Evolutionary conservation across 1,140 invertebrate genomes (phyloP).

Genomic region (Kradibia gibbosae): DNA sequence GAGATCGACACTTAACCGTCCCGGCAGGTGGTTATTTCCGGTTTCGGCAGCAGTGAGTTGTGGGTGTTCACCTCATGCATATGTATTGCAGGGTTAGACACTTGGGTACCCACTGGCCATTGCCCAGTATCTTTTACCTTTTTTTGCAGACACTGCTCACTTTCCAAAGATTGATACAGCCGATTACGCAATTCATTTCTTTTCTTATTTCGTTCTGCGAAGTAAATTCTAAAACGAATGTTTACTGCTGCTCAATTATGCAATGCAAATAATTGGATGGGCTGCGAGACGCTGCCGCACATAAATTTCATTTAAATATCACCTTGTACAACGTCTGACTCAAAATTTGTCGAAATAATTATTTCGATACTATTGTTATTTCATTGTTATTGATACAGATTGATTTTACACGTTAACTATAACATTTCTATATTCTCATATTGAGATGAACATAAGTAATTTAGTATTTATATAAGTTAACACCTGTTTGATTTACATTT

Average conservation of each 20-base stretch:
- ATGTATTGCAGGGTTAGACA: constrained; percentile 57
- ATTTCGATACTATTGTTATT: too few relatives aligned
- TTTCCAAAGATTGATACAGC: constrained; percentile 55
- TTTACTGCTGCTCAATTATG: constrained; percentile 25
- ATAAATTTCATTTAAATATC: constrained; percentile 45
- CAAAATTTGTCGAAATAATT: not conserved
- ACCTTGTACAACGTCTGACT: not conserved
- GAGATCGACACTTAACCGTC: not conserved
- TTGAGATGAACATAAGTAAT: too few relatives aligned
- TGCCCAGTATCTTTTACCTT: constrained; percentile 61
- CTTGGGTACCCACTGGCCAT: constrained; percentile 60
- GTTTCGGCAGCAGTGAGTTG: constrained; percentile 57
- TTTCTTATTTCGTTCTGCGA: not conserved
- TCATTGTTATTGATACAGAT: too few relatives aligned
- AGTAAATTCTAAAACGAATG: constrained; percentile 24
- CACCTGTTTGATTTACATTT: too few relatives aligned
- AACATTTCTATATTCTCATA: too few relatives aligned
- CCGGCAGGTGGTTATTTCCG: constrained; percentile 69
- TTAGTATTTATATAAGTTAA: too few relatives aligned
- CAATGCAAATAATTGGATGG: constrained; percentile 41
- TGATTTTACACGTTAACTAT: too few relatives aligned
- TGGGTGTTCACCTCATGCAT: constrained; percentile 57
- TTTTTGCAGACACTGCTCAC: constrained; percentile 65
- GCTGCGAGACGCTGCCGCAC: constrained; percentile 8
- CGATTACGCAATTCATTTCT: constrained; percentile 17